Conservation (phyloP, 2,888 invertebrate species). For the Coelinius sp. region DNA sequence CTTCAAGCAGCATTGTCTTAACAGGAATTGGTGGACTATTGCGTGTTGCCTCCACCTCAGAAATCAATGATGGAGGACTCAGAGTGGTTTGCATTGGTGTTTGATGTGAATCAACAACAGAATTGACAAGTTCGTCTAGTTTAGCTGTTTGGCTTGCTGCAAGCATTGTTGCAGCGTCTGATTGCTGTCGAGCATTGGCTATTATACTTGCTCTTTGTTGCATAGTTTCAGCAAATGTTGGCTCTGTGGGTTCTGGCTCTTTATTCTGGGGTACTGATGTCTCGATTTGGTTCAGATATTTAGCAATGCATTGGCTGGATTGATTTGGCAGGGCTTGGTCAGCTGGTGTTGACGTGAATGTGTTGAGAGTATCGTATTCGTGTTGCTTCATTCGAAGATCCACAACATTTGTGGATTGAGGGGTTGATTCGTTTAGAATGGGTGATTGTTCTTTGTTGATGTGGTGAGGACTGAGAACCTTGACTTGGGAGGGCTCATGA, state of each 20-base stretch:
- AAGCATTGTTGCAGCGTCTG: constrained; percentile 44
- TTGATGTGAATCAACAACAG: constrained; percentile 73
- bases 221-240: constrained; percentile 53
- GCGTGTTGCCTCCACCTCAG: constrained; percentile 68
- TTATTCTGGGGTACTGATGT: constrained; percentile 42
- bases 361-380: constrained; percentile 73
- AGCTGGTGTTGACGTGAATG: constrained; percentile 68
- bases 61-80: constrained; percentile 68
- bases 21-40: constrained; percentile 77
- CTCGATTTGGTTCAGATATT: constrained; percentile 74
- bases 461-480: constrained; percentile 65
- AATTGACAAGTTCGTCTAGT: constrained; percentile 76
- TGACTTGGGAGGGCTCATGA: constrained; percentile 61
- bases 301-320: constrained; percentile 75
- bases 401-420: constrained; percentile 71
- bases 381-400: constrained; percentile 80
- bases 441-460: constrained; percentile 62
- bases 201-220: constrained; percentile 66
- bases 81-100: constrained; percentile 60
- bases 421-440: constrained; percentile 55
- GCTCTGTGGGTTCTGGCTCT: constrained; percentile 54
- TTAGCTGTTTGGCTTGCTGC: constrained; percentile 68
- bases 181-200: constrained; percentile 54
- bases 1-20: constrained; percentile 83
- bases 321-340: constrained; percentile 73